Evolutionary conservation across 2,888 invertebrate species (phyloP), one percentile per base, ranked within the genome.

Genomic region (Drosophila subquinaria): DNA sequence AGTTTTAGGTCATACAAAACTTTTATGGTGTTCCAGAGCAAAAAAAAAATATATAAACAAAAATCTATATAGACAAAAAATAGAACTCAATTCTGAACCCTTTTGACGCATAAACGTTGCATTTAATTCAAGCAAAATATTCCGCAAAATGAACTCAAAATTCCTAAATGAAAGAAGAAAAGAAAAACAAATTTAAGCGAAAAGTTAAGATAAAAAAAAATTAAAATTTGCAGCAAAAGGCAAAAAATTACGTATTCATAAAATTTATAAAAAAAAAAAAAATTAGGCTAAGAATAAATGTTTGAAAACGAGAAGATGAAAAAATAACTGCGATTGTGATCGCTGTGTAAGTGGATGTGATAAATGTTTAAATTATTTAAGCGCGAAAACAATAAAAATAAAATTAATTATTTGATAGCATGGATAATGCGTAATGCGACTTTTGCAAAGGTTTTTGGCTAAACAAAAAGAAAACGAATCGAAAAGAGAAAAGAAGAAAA

Each of bases 271-370:
- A 66, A 69, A 27, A 23, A 23, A n/a, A n/a, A 27, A 66, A 70
- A 63, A 69, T 52, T 75, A 80, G 56, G 43, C 4, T 69, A 74
- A 60, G 64, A 53, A 63, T 62, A 68, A 48, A 66, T 70, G 64
- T 67, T 76, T 82, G 79, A 81, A 76, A 71, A 69, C 40, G 59
- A 65, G 74, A 73, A 65, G 70, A 79, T 56, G 74, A 57, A 75
- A 79, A 84, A 67, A 57, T 73, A 88, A 82, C 81, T 82, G 86
- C 91, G 89, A 90, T 88, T 80, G 77, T 87, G 85, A 82, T 88
- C 90, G 88, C 85, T 81, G 87, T 90, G 84, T 90, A 92, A 91
- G 90, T 92, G 90, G 90, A 92, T 92, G 92, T 92, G 91, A 92
- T 92, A 91, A 89, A 91, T 91, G 92, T 92, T 91, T 87, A 87